Base-by-base conservation (phyloP, 2,113 vertebrate genomes). In the Anhinga anhinga region DNA sequence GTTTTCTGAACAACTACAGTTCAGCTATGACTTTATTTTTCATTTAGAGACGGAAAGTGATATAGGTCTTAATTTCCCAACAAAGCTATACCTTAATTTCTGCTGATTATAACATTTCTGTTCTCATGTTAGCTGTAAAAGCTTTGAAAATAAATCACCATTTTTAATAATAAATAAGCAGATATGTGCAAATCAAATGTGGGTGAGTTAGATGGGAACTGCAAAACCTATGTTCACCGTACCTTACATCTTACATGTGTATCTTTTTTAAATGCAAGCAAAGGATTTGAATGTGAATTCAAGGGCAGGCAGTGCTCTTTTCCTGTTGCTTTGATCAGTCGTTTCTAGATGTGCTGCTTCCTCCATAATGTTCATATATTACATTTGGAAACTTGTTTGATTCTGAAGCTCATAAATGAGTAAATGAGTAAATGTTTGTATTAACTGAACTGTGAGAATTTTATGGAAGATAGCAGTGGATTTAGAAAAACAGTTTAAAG, bases 341-440 rank as follows among this genome's bases (percentile, higher is more conserved):
- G 53, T 72, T 72, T 76, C 76, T 59, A 49, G 86, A 47, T 0
- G 3, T 49, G 80, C 62, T 56, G 44, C 77, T 85, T 90, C 66
- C 52, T 88, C 74, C 72, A 58, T 61, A 47, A 38, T 23, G 14
- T 80, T 93, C 74, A 9, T 69, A 38, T 34, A 71, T 73, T 82
- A 66, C 77, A 38, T 88, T 72, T 71, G 62, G 40, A 80, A 76
- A 72, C 62, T 69, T 62, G 53, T 78, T 93, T 82, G 62, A 76
- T 90, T 94, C 73, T 86, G 52, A 92, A 70, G 58, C 42, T 67
- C 44, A 70, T 91, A 93, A 95, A 95, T 92, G 87, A 82, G 82
- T 95, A 94, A 95, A 96, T 82, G 36, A 93, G 97, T 97, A 14
- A 91, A 88, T 91, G 96, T 95, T 91, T 91, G 92, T 61, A 67